Percentiles rank a stretch among this genome's conserved stretches.
phyloP scores from a whole-genome alignment of 2,113 vertebrate species.

The Psephotus haematonotus region DNA sequence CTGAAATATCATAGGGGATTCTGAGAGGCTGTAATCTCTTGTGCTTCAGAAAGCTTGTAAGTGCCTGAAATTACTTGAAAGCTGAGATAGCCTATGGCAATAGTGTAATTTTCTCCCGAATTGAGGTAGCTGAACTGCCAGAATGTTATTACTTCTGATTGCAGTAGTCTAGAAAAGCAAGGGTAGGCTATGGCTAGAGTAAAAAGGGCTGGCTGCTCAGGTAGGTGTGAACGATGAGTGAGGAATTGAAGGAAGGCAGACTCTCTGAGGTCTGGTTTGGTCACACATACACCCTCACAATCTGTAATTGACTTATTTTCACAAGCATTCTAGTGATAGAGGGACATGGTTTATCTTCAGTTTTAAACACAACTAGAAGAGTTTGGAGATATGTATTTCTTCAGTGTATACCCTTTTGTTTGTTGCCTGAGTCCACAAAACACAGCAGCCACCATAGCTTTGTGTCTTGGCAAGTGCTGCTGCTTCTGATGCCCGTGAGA shows the following conservation, averaged over 20 bases:
- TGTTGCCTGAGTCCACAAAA: background rate
- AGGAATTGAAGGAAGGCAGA: background rate
- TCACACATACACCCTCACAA: background rate
- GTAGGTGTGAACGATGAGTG: background rate
- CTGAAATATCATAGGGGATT: background rate
- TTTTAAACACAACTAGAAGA: background rate
- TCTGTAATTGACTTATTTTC: background rate
- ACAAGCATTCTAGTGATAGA: background rate
- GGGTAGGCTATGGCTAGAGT: background rate
- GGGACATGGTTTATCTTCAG: background rate
- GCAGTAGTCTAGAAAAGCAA: background rate
- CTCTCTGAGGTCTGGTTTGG: background rate
- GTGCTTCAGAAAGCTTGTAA: background rate
- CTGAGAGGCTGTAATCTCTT: background rate
- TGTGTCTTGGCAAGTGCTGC: background rate
- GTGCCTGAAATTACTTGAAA: background rate
- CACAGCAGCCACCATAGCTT: background rate
- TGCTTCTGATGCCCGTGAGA: accelerated
- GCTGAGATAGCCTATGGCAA: background rate
- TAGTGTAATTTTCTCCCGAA: background rate
- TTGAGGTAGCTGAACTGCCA: background rate
- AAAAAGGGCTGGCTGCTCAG: background rate
- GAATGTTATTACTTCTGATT: background rate
- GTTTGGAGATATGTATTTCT: background rate
- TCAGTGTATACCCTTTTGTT: no score